phyloP scores from a whole-genome alignment of 2,113 vertebrate species.

The Capra hircus region DNA sequence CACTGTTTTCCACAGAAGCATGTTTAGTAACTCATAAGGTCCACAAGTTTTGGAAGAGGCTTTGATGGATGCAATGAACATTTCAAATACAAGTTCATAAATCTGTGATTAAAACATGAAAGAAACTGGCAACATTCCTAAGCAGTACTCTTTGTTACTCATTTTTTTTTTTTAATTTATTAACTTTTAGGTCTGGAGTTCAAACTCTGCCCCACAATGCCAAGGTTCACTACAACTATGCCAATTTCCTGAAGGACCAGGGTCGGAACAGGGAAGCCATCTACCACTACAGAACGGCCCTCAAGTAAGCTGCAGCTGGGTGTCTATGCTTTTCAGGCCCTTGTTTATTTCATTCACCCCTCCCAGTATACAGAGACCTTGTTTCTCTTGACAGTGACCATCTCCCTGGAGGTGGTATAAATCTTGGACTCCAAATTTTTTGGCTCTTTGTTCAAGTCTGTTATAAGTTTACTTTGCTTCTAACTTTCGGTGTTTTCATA shows the following conservation, averaged over 20 bases:
- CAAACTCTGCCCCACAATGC: constrained; percentile 96
- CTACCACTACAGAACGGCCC: constrained; percentile 93
- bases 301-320: constrained; percentile 78
- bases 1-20: background rate
- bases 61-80: background rate
- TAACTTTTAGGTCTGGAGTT: constrained; percentile 90
- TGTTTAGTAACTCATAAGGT: background rate
- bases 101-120: background rate
- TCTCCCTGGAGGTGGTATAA: background rate
- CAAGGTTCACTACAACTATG: constrained; percentile 99
- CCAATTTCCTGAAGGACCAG: constrained; percentile 96
- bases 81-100: background rate
- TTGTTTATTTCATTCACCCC: background rate
- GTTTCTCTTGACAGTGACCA: background rate
- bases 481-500: background rate
- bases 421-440: background rate
- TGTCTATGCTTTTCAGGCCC: accelerated
- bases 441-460: background rate
- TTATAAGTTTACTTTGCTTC: constrained; percentile 12
- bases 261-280: constrained; percentile 89
- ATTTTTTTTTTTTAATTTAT: background rate
- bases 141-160: background rate
- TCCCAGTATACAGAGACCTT: accelerated
- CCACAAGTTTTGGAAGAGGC: background rate
- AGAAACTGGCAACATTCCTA: background rate